Conservation (phyloP, 1,140 invertebrate genomes). For the Lerema accius region DNA sequence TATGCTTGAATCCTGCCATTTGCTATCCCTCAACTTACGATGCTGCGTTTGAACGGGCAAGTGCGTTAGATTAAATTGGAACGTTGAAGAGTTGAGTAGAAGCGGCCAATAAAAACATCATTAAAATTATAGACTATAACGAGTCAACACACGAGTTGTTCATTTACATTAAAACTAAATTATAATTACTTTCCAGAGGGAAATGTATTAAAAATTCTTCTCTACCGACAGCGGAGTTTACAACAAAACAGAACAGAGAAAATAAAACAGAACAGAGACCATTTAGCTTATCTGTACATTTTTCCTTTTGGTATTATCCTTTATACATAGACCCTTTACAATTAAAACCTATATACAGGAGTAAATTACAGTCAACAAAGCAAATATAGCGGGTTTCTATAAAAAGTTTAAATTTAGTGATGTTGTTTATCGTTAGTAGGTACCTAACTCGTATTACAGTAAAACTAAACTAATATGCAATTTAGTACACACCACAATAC, state of each 20-base stretch:
- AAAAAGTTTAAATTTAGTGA: too few relatives aligned
- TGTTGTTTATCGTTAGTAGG: too few relatives aligned
- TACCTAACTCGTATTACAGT: too few relatives aligned
- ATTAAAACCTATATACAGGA: neutral
- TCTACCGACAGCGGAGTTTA: constrained; percentile 1
- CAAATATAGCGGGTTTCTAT: too few relatives aligned
- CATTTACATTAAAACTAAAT: too few relatives aligned
- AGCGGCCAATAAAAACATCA: too few relatives aligned
- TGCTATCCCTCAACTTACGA: constrained; percentile 22
- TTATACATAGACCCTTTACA: neutral
- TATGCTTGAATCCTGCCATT: constrained; percentile 34
- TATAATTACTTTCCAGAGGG: constrained; percentile 2
- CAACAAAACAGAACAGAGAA: too few relatives aligned
- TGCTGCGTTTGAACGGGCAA: constrained; percentile 18
- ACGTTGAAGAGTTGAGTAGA: too few relatives aligned
- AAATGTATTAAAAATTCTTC: neutral
- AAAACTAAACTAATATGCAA: too few relatives aligned
- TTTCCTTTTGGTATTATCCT: neutral
- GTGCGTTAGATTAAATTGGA: constrained; percentile 7
- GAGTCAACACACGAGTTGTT: too few relatives aligned
- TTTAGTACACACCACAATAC: too few relatives aligned
- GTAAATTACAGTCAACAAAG: neutral
- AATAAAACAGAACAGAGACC: constrained; percentile 11
- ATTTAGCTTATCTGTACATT: constrained; percentile 3
- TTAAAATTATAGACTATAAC: too few relatives aligned